Evolutionary conservation across 2,113 vertebrate species (phyloP).

Genomic region (Corythornis madagascariensis): DNA sequence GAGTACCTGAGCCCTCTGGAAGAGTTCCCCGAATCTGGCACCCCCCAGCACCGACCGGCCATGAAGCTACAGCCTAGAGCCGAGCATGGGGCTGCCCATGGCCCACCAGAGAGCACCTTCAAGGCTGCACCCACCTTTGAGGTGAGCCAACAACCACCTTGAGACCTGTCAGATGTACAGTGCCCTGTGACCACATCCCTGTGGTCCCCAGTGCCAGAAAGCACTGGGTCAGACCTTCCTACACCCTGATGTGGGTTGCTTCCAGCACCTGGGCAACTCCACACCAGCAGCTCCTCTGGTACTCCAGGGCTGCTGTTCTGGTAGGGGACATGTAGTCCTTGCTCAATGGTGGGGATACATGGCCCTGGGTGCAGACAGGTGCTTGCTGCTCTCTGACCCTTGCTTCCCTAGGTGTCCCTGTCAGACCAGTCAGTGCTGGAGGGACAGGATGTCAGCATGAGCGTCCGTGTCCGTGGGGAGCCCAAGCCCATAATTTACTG

Average conservation of each 20-base stretch:
- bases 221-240: neutral
- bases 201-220: neutral
- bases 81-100: conserved; percentile 39
- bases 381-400: neutral
- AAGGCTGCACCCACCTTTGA: conserved; percentile 91
- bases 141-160: conserved; percentile 72
- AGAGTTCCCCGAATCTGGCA: conserved; percentile 86
- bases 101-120: conserved; percentile 78
- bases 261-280: neutral
- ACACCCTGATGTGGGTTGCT: neutral
- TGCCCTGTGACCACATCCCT: neutral
- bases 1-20: conserved; percentile 97
- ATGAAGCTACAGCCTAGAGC: conserved; percentile 76
- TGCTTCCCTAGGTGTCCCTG: conserved; percentile 79
- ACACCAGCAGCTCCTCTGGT: neutral
- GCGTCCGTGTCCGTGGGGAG: conserved; percentile 87
- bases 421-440: conserved; percentile 88
- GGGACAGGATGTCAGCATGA: conserved; percentile 93
- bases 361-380: neutral
- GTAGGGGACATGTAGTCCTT: neutral
- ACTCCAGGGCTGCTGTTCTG: neutral
- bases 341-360: neutral
- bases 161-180: neutral
- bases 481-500: conserved; percentile 97
- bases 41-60: conserved; percentile 64